Base-by-base conservation (phyloP, 2,797 vertebrate genomes). In the Gymnoscopelus braueri region DNA sequence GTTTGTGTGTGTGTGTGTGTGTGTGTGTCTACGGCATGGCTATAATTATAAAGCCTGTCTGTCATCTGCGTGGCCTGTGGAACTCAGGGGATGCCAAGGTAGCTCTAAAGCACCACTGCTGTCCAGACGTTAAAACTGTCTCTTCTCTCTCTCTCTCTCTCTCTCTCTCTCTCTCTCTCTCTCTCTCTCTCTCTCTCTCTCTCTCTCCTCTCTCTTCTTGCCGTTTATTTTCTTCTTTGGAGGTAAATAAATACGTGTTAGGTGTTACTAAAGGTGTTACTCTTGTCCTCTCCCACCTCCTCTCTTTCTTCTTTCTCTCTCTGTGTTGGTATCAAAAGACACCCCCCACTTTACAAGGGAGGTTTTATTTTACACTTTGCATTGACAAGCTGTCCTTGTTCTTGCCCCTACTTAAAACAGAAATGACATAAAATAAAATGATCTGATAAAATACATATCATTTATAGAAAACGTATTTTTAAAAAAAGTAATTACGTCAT, bases 31-130 rank as follows among this genome's bases (percentile, higher is more conserved):
- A 19, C 39, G 63, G 49, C 48, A 51, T 35, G 50, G 60, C 55
- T 59, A 66, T 69, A 72, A 77, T 67, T 72, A 63, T 72, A 68
- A 77, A 77, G 60, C 65, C 54, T 65, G 65, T 69, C 47, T 69
- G 62, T 66, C 47, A 69, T 65, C 53, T 11, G 52, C 61, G 62
- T 65, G 19, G 65, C 54, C 64, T 24, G 39, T 49, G 14, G 15
- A 51, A 63, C 48, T 58, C 44, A 29, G 9, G 61, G 65, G 61
- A 60, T 24, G 11, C 60, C 26, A 10, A 72, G 65, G 47, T 44
- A 63, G 24, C 54, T n/a, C 3, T 10, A 51, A 60, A 6, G 63
- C 51, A 3, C 32, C 51, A n/a, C 26, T 56, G 9, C 69, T 53
- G 53, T 50, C 54, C 15, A 13, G 14, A 62, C 49, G 13, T 23